A percentile compares a stretch with the other conserved stretches of the same genome.
These are phyloP conservation scores for Rhynchomys soricoides DNA, from an alignment of 2,113 vertebrate species.

Conservation along the genomic window DNA sequence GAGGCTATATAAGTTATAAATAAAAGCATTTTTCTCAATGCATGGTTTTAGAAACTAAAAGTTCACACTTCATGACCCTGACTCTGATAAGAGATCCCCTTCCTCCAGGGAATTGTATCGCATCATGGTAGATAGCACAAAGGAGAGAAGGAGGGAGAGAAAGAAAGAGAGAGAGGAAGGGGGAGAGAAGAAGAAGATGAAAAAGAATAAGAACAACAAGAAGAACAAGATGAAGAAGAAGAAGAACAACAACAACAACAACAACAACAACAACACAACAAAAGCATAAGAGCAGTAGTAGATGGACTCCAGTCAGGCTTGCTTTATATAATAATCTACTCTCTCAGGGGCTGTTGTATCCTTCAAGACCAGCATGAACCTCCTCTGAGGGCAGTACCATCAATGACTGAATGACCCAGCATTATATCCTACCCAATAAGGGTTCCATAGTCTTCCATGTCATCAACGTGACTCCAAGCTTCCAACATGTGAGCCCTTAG, in stretches of 20 bases:
- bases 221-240: neutral
- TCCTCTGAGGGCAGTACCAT: neutral
- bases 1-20: neutral
- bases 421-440: neutral
- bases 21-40: neutral
- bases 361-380: neutral
- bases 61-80: neutral
- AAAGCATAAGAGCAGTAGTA: neutral
- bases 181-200: neutral
- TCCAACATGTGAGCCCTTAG: neutral
- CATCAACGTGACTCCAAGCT: neutral
- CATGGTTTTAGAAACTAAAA: neutral
- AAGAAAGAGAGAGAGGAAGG: neutral
- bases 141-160: neutral
- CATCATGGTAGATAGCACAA: neutral
- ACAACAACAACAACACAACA: neutral
- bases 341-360: neutral
- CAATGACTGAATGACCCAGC: neutral
- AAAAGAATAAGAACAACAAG: no score
- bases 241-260: no score
- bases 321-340: neutral
- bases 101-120: neutral
- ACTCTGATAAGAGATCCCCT: neutral
- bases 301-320: no score
- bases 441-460: neutral